Percentiles rank a stretch among this genome's conserved stretches.
Evolutionary conservation across 1,140 invertebrate genomes (phyloP).

Genomic region (Gyrodactylus salaris): DNA sequence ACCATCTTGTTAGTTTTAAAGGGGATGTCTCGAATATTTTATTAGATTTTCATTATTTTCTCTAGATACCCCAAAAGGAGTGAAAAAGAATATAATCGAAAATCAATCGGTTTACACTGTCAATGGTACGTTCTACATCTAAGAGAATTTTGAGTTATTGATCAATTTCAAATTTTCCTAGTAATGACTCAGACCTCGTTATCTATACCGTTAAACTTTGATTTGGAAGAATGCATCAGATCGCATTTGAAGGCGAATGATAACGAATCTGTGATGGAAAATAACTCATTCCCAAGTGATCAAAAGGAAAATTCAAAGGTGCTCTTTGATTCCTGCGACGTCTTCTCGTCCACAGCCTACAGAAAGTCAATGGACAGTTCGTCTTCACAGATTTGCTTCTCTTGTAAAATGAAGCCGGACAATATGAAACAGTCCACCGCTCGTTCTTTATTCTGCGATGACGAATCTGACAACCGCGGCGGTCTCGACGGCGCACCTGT

Average conservation of each 20-base stretch:
- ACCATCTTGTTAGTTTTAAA: no score
- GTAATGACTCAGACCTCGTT: neutral
- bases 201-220: neutral
- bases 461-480: neutral
- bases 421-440: neutral
- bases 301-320: neutral
- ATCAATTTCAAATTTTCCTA: neutral
- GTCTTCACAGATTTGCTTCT: neutral
- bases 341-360: neutral
- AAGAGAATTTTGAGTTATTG: no score
- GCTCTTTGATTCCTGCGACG: neutral
- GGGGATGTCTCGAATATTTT: no score
- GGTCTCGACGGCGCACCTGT: neutral
- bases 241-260: no score
- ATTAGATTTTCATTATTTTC: neutral
- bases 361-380: neutral
- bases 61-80: neutral
- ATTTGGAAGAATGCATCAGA: neutral
- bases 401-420: neutral
- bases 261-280: neutral
- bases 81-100: neutral
- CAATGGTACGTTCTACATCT: neutral
- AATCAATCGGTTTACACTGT: neutral
- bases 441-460: neutral
- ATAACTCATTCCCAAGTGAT: neutral